Conservation (phyloP, 2,113 vertebrate species). For the Albula goreensis region DNA sequence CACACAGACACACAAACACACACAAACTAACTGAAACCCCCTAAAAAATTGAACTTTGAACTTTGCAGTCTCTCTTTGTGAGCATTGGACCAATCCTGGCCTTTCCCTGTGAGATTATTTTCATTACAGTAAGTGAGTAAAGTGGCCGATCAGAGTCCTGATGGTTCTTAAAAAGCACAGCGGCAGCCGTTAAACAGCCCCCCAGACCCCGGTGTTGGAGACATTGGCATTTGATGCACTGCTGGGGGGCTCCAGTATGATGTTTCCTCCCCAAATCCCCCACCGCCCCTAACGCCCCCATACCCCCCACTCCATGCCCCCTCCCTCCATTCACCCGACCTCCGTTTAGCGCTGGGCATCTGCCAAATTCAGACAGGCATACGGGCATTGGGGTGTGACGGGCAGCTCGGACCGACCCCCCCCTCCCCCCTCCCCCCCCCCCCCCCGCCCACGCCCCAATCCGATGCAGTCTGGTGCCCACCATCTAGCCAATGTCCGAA, state of each 20-base stretch:
- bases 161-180: not conserved
- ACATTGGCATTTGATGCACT: not conserved
- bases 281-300: slow-evolving; percentile 13
- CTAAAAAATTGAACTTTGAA: no score
- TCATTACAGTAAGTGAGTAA: not conserved
- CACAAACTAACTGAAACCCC: no score
- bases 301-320: not conserved
- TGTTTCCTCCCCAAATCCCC: slow-evolving; percentile 32
- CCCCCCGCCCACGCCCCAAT: slow-evolving; percentile 39
- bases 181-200: not conserved
- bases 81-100: not conserved
- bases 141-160: not conserved
- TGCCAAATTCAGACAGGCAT: slow-evolving; percentile 72
- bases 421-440: slow-evolving; percentile 53
- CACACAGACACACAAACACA: no score
- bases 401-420: slow-evolving; percentile 55
- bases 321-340: slow-evolving; percentile 54
- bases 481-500: slow-evolving; percentile 63
- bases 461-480: slow-evolving; percentile 70
- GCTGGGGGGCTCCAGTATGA: not conserved
- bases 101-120: not conserved
- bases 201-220: not conserved
- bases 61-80: no score
- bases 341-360: slow-evolving; percentile 59
- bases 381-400: slow-evolving; percentile 73